These are phyloP conservation scores for Sarcophaga peregrina DNA, from an alignment of 1,140 invertebrate species.

Conservation along the genomic window DNA sequence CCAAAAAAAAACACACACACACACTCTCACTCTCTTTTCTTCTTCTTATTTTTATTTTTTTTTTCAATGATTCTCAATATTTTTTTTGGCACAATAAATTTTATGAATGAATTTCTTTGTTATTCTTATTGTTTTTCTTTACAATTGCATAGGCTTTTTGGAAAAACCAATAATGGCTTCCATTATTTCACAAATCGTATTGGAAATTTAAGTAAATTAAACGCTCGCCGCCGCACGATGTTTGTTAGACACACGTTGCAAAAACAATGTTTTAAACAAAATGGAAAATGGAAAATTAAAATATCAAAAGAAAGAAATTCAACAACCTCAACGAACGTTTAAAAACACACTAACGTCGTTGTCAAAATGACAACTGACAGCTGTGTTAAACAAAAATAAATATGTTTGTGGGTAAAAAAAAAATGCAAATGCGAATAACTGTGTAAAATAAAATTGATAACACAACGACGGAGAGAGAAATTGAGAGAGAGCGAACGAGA, in stretches of 20 bases:
- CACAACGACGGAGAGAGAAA: no score
- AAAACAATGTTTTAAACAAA: neutral
- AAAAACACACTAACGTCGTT: slow-evolving; percentile 37
- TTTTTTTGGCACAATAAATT: no score
- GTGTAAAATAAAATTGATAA: slow-evolving; percentile 14
- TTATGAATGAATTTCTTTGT: no score
- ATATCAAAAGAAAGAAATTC: neutral
- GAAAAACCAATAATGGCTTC: no score
- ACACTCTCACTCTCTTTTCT: no score
- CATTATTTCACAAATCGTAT: neutral
- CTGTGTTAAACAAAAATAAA: slow-evolving; percentile 15
- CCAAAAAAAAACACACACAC: no score
- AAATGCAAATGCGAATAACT: slow-evolving; percentile 17
- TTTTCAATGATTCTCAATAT: no score
- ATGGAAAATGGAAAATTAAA: neutral
- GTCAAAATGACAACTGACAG: slow-evolving; percentile 42
- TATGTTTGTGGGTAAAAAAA: slow-evolving; percentile 24
- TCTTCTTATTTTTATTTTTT: no score
- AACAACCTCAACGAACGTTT: neutral
- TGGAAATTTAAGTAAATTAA: neutral
- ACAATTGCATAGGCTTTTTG: no score
- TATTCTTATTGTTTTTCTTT: no score
- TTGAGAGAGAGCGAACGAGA: no score
- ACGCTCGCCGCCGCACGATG: no score
- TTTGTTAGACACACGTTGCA: neutral